Base-by-base conservation (phyloP, 2,888 invertebrate genomes). In the Leptothorax acervorum region DNA sequence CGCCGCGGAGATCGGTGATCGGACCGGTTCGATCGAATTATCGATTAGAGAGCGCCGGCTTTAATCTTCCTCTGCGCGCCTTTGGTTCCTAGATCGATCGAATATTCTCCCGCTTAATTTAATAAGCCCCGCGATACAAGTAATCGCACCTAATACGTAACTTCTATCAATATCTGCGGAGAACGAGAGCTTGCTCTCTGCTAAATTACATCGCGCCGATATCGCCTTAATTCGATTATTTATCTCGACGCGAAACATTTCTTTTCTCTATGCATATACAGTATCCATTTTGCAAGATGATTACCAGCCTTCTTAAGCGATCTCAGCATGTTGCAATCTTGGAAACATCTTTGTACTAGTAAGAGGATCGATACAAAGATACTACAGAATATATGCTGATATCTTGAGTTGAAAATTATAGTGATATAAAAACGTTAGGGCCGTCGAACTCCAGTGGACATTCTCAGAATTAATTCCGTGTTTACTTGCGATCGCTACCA, bases 21-120 rank as follows among this genome's bases (percentile, higher is more conserved):
- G 87, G 18, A 31, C 70, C 31, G 51, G 86, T 83, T 51, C 82
- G 85, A 90, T 86, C 83, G 87, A 86, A 90, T 90, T 90, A 88
- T 91, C 91, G 91, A 87, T 88, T 82, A 66, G 42, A 76, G 82
- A 83, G 83, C 83, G 62, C 66, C n/a, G 75, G 84, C 84, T 78
- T 86, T 76, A 79, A 85, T 85, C 82, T 76, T 63, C 31, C 60
- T 83, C 68, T 39, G 79, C 81, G 83, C 75, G 68, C 70, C 63
- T 68, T 48, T 28, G 62, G 31, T 57, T 78, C 65, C 78, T 79
- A 79, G 87, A 87, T 85, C 75, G 86, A 87, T 75, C 71, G 60
- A 71, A 86, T 83, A 63, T 66, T 55, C 11, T n/a, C 53, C 23
- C 53, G 31, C 79, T 86, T 88, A 83, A 86, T 81, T 88, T 84